Evolutionary conservation across 2,797 vertebrate genomes (phyloP).

Genomic region (Acomys russatus): DNA sequence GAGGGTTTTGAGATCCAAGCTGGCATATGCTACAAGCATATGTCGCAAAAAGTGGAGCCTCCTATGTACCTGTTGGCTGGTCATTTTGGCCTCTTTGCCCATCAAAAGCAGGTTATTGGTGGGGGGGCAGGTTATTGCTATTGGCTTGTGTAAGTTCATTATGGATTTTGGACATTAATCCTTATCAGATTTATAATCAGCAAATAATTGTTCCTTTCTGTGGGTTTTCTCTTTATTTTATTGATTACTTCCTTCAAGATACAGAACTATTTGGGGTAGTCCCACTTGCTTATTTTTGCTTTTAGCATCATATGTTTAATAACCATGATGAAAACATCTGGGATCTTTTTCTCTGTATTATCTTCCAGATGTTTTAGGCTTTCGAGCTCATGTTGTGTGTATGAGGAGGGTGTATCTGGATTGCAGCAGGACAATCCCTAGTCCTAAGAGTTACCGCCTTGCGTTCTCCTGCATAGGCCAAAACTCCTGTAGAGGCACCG

Average conservation of each 20-base stretch:
- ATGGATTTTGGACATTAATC: background rate
- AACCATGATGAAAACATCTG: background rate
- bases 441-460: background rate
- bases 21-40: background rate
- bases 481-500: background rate
- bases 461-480: background rate
- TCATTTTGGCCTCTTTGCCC: background rate
- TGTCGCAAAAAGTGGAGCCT: background rate
- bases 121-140: background rate
- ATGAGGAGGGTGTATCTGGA: background rate
- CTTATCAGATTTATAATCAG: background rate
- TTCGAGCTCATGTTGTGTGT: background rate
- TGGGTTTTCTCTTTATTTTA: background rate
- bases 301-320: background rate
- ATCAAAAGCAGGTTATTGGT: background rate
- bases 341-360: background rate
- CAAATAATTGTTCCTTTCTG: background rate
- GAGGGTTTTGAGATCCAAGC: background rate
- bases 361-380: background rate
- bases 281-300: background rate
- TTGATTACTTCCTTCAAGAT: background rate
- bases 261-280: background rate
- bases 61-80: background rate
- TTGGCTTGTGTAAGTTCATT: background rate
- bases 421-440: background rate